Base-by-base conservation (phyloP, 2,797 vertebrate species). In the Scarus forsteni region DNA sequence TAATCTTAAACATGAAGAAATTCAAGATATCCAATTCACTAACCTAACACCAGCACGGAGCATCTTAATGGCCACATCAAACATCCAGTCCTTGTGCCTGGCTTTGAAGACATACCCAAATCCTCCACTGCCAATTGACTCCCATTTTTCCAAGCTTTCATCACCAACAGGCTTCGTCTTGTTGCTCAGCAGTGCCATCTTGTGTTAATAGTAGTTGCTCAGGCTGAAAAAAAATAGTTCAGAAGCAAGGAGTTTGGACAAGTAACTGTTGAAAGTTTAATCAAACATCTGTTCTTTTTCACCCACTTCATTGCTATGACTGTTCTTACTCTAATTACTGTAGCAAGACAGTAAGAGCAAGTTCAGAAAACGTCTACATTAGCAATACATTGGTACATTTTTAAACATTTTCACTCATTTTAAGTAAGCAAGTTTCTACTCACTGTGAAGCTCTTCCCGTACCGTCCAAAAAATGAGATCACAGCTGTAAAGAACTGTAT, bases 1-100 rank as follows among this genome's bases (percentile, higher is more conserved):
- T 27, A 27, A 27, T 27, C 27, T 27, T 27, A 2, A 27, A 27
- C 27, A 27, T 27, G 27, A 27, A 27, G 27, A 4, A 27, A 27
- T 27, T 27, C 4, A 27, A 4, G 27, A 27, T 27, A 27, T 27
- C 27, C 2, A 4, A 6, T 10, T 14, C 3, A 69, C 9, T 85
- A 90, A 94, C 92, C 90, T 1, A 39, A 68, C n/a, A 19, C 15
- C 55, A n/a, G 36, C 2, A 8, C 1, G 48, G 14, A 76, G 81
- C 15, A 92, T 35, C 80, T 95, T 95, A 35, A 95, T 50, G 10
- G 92, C 93, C 52, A 94, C 87, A 12, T 91, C 63, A 34, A 69
- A 46, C 0, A 27, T 14, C 82, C 43, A 81, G 7, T 9, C 40
- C 44, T 72, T 92, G 68, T 92, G 90, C 12, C 68, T 86, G 55